phyloP scores from a whole-genome alignment of 2,888 invertebrate species.

The Bombylius discolor region DNA sequence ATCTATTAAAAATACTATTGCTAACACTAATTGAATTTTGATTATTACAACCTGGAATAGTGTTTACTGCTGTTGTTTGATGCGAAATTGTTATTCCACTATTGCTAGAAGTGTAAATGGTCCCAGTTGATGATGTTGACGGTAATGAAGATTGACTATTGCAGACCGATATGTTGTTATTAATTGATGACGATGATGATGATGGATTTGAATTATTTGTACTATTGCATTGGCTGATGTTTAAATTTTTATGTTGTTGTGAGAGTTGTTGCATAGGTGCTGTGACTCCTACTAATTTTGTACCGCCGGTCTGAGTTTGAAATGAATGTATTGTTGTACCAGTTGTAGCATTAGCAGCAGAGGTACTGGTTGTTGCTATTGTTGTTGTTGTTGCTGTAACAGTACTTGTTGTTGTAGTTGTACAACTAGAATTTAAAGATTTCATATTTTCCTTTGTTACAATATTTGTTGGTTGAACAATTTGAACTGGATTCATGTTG shows the following conservation, averaged over 20 bases:
- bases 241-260: background rate
- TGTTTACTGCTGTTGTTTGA: background rate
- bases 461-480: conserved; percentile 29
- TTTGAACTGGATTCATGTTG: conserved; percentile 33
- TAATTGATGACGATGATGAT: background rate
- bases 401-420: conserved; percentile 19
- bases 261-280: conserved; percentile 32
- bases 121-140: background rate
- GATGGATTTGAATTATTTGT: conserved; percentile 10
- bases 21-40: background rate
- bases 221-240: conserved; percentile 9
- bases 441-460: conserved; percentile 3
- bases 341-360: conserved; percentile 8
- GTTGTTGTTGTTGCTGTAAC: conserved; percentile 1
- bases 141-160: background rate
- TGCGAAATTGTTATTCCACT: background rate
- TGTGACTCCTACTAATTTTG: conserved; percentile 32
- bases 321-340: conserved; percentile 17
- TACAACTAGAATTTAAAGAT: background rate
- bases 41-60: background rate
- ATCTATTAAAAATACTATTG: conserved; percentile 6
- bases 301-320: conserved; percentile 27
- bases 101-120: background rate
- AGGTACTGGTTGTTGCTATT: conserved; percentile 19
- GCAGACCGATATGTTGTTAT: background rate